Base-by-base conservation (phyloP, 64 coral and sea anemone species). In the Exaiptasia diaphana region DNA sequence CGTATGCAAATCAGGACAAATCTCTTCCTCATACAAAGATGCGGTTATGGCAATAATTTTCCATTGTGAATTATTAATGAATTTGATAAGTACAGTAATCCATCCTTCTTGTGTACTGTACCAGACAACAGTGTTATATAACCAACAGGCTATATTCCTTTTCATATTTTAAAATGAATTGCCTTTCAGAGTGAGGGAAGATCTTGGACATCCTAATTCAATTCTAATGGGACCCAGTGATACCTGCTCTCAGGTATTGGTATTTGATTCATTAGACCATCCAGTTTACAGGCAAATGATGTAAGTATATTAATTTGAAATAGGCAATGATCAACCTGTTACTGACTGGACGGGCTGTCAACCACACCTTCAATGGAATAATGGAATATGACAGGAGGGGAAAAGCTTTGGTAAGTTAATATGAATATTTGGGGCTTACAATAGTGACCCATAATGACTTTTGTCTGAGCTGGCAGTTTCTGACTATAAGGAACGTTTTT, bases 241-340 rank as follows among this genome's bases (percentile, higher is more conserved):
- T 35, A 65, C 61, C 6, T 65, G 61, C 20, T 65, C 61, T 38
- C 61, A 65, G 61, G 61, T 65, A 65, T 55, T 55, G 52, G 15
- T 46, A 46, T 46, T 46, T 46, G 6, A 15, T 7, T 46, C 15
- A 46, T 15, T 46, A 46, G 43, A n/a, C n/a, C n/a, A n/a, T n/a
- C n/a, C n/a, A n/a, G n/a, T n/a, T n/a, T n/a, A n/a, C n/a, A n/a
- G 31, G 18, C 6, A 68, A 73, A 11, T 53, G 15, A 34, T 26
- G 9, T 38, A 78, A 37, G 46, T 70, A 2, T 41, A 30, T 31
- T 23, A 30, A 14, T 31, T 65, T 27, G 5, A 30, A 29, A 9
- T 46, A 93, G 90, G 85, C 53, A 4, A 93, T 93, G 90, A 71
- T 93, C 21, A 93, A 88, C 43, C 49, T 93, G 76, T 15, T 93